Percentiles rank a stretch among this genome's conserved stretches.
Conservation (phyloP, 2,113 vertebrate species). For the Zingel zingel region DNA sequence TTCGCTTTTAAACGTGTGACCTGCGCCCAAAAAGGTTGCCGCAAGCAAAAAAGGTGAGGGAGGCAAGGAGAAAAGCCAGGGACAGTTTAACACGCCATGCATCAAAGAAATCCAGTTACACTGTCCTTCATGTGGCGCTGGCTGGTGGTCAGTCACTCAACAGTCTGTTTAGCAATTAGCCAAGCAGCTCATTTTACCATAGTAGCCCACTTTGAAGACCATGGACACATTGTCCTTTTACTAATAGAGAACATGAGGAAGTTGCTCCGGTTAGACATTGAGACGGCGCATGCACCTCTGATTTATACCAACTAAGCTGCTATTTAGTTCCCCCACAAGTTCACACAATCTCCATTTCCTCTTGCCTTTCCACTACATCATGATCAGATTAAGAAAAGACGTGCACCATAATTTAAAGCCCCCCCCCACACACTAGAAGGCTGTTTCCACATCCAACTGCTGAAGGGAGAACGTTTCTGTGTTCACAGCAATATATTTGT, state of each 20-base stretch:
- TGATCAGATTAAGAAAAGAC: slow-evolving; percentile 5
- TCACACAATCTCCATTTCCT: slow-evolving; percentile 4
- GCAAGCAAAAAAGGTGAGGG: slow-evolving; percentile 32
- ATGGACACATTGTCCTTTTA: not conserved
- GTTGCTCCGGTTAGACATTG: not conserved
- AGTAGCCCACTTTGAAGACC: not conserved
- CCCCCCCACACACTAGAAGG: not conserved
- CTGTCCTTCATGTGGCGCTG: slow-evolving; percentile 27
- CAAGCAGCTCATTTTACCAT: slow-evolving; percentile 30
- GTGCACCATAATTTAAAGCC: slow-evolving; percentile 1
- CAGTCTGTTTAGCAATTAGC: slow-evolving; percentile 43
- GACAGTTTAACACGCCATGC: slow-evolving; percentile 47
- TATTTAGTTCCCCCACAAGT: not conserved
- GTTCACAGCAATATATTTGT: not conserved
- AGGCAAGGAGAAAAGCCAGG: slow-evolving; percentile 52
- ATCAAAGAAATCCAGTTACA: slow-evolving; percentile 43
- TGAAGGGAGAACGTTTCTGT: not conserved
- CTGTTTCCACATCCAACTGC: too few species aligned
- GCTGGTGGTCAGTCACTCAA: slow-evolving; percentile 32
- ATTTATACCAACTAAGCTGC: slow-evolving; percentile 10
- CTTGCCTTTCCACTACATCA: slow-evolving; percentile 24
- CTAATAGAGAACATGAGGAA: slow-evolving; percentile 8
- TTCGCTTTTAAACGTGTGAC: slow-evolving; percentile 57
- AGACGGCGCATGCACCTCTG: not conserved
- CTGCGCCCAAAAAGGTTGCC: slow-evolving; percentile 44